Percentiles rank a stretch among this genome's conserved stretches.
phyloP scores from a whole-genome alignment of 2,797 vertebrate genomes.

The Coregonus sp. region DNA sequence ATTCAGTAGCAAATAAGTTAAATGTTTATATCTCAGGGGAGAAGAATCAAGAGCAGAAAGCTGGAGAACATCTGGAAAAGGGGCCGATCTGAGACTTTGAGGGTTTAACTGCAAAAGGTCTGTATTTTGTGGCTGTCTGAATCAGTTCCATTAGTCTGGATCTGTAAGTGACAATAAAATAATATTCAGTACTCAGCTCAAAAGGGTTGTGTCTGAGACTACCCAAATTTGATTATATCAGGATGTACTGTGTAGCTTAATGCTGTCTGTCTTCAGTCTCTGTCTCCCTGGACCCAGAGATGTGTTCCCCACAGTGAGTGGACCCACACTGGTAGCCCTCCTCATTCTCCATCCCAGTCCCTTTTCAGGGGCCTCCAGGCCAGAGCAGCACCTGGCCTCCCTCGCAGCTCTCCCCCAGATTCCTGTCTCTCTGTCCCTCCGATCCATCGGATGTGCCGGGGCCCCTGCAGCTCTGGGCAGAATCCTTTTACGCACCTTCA shows the following conservation, averaged over 20 bases:
- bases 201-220: too few relatives aligned
- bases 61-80: slow-evolving; percentile 72
- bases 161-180: background rate
- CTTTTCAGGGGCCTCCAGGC: background rate
- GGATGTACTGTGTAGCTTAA: too few relatives aligned
- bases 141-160: slow-evolving; percentile 59
- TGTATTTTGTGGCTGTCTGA: slow-evolving; percentile 41
- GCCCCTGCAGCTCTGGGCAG: background rate
- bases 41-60: slow-evolving; percentile 58
- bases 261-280: too few relatives aligned
- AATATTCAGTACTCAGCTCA: too few relatives aligned
- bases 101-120: slow-evolving; percentile 68
- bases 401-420: slow-evolving; percentile 12
- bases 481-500: slow-evolving; percentile 9
- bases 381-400: slow-evolving; percentile 3
- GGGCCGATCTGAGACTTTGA: slow-evolving; percentile 47
- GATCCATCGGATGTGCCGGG: background rate
- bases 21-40: slow-evolving; percentile 64
- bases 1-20: slow-evolving; percentile 47
- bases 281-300: too few relatives aligned
- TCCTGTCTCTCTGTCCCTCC: background rate
- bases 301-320: too few relatives aligned
- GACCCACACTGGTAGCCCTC: background rate
- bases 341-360: background rate
- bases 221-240: too few relatives aligned